Conservation (phyloP, 2,113 vertebrate species). For the Spheniscus mendiculus region DNA sequence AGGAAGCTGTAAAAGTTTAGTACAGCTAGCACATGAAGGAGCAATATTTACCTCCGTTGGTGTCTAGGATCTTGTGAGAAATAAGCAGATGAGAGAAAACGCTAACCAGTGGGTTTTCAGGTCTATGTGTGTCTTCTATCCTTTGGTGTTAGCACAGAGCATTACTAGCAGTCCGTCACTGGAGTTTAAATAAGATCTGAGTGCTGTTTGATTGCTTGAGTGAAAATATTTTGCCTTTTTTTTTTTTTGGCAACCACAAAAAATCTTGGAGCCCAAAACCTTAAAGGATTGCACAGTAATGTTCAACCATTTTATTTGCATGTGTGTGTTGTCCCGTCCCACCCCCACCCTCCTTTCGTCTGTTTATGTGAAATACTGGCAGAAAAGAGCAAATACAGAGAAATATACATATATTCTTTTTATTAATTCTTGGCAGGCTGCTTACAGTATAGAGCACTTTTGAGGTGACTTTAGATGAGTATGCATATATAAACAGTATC, state of each 20-base stretch:
- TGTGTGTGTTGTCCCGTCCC: not conserved
- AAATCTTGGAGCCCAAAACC: not conserved
- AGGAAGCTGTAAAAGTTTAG: slow-evolving; percentile 5
- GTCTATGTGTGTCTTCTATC: not conserved
- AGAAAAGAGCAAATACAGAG: slow-evolving; percentile 32
- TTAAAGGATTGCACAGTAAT: not conserved
- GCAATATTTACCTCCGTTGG: not conserved
- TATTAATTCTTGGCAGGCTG: slow-evolving; percentile 64
- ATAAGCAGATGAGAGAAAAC: not conserved
- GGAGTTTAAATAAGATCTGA: slow-evolving; percentile 26
- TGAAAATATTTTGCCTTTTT: slow-evolving; percentile 35
- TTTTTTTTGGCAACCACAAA: not conserved
- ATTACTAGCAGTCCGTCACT: not conserved
- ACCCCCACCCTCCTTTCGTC: not conserved
- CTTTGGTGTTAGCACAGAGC: not conserved
- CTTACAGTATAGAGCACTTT: slow-evolving; percentile 9
- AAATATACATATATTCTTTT: slow-evolving; percentile 41
- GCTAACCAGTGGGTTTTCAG: not conserved
- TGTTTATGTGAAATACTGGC: slow-evolving; percentile 54
- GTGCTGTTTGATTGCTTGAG: slow-evolving; percentile 23
- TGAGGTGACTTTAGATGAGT: slow-evolving; percentile 50
- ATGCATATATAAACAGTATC: slow-evolving; percentile 15
- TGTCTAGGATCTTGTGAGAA: not conserved
- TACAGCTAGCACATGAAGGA: not conserved
- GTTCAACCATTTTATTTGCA: slow-evolving; percentile 2